These are phyloP conservation scores for Monodelphis domestica DNA, from an alignment of 2,797 vertebrate genomes.

Conservation along the genomic window DNA sequence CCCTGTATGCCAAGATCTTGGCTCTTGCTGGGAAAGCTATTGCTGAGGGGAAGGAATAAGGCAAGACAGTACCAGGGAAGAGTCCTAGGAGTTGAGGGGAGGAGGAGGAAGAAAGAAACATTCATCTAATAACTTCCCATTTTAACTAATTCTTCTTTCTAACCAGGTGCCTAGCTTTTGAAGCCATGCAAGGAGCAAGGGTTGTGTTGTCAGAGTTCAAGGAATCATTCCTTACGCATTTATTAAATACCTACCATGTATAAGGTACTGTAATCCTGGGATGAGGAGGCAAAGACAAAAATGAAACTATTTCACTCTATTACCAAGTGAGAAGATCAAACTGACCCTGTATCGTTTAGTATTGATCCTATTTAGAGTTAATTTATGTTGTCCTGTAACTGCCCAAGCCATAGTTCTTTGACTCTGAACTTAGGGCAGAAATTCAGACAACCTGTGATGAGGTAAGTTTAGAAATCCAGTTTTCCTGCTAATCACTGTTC, in stretches of 20 bases:
- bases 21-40: background rate
- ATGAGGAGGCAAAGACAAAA: background rate
- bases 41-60: background rate
- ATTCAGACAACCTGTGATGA: background rate
- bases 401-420: background rate
- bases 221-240: background rate
- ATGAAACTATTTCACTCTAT: background rate
- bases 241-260: background rate
- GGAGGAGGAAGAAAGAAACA: background rate
- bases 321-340: background rate
- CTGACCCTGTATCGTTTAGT: background rate
- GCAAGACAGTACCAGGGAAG: background rate
- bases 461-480: background rate
- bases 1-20: background rate
- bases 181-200: background rate
- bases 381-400: background rate
- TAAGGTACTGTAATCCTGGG: background rate
- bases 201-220: background rate
- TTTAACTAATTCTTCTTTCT: background rate
- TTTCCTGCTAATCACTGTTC: background rate
- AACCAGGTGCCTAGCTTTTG: background rate
- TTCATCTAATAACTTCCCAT: background rate
- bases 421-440: background rate
- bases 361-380: background rate
- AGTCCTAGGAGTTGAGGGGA: background rate